phyloP scores from a whole-genome alignment of 35 echinoderm and acorn worm species.

The Apostichopus californicus region DNA sequence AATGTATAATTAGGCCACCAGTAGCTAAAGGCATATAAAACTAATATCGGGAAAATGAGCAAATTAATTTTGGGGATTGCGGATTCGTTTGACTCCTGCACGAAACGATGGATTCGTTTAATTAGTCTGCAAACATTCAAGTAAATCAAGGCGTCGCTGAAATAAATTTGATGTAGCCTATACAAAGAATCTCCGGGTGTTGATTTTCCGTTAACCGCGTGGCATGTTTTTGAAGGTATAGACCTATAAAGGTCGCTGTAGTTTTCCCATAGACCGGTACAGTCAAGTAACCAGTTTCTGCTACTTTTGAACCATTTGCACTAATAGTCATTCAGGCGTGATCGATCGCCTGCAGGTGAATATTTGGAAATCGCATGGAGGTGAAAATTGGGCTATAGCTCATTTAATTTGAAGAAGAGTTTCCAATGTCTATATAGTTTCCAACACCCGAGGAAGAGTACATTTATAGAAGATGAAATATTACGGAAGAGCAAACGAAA shows the following conservation, averaged over 20 bases:
- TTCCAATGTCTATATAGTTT: too few relatives aligned
- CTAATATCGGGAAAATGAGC: constrained; percentile 27
- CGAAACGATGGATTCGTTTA: neutral
- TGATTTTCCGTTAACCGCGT: neutral
- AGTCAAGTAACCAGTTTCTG: neutral
- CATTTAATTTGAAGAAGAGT: too few relatives aligned
- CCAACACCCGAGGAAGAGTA: too few relatives aligned
- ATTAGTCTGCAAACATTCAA: neutral
- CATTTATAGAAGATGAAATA: too few relatives aligned
- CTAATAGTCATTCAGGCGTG: neutral
- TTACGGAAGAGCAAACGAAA: too few relatives aligned
- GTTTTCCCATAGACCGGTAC: neutral
- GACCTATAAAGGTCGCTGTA: too few relatives aligned
- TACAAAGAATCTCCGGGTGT: neutral
- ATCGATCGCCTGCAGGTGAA: neutral
- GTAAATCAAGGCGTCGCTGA: neutral
- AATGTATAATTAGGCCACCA: constrained; percentile 38
- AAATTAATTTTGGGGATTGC: constrained; percentile 43
- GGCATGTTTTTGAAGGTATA: neutral
- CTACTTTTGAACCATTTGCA: neutral
- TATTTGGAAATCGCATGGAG: neutral
- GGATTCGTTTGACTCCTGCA: neutral
- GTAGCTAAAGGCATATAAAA: constrained; percentile 25
- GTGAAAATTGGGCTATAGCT: too few relatives aligned
- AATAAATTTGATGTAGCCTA: neutral